phyloP scores from a whole-genome alignment of 1,140 invertebrate genomes.

The Orchesella cincta region DNA sequence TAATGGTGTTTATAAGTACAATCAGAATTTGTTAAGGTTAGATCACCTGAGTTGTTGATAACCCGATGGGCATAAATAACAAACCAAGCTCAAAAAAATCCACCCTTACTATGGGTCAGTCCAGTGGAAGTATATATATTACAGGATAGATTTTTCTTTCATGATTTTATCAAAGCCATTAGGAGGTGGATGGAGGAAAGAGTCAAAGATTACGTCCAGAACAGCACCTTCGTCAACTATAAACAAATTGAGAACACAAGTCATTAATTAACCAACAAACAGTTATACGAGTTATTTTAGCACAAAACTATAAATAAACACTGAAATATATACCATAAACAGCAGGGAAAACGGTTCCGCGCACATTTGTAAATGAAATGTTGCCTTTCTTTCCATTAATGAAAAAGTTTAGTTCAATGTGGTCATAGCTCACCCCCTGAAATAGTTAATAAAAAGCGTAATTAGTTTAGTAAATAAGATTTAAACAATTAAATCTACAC shows the following conservation, averaged over 20 bases:
- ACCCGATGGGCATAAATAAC: no score
- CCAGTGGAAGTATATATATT: conserved; percentile 60
- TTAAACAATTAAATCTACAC: not conserved
- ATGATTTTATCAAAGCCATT: conserved; percentile 93
- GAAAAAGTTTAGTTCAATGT: conserved; percentile 94
- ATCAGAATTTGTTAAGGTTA: no score
- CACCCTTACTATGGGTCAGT: no score
- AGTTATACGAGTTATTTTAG: conserved; percentile 34
- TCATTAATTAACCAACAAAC: not conserved
- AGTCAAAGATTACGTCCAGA: conserved; percentile 88
- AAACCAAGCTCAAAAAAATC: no score
- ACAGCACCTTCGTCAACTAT: conserved; percentile 96
- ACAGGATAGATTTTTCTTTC: conserved; percentile 94
- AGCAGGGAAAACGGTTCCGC: conserved; percentile 87
- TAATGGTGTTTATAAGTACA: no score
- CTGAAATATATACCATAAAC: conserved; percentile 76
- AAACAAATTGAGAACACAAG: conserved; percentile 56
- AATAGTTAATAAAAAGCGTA: conserved; percentile 45
- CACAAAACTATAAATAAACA: not conserved
- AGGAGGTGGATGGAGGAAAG: conserved; percentile 81
- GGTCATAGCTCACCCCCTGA: conserved; percentile 90
- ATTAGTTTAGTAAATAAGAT: not conserved
- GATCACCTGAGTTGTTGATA: no score
- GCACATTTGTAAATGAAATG: conserved; percentile 81
- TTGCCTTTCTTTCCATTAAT: conserved; percentile 87